A percentile compares a stretch with the other conserved stretches of the same genome.
phyloP scores from a whole-genome alignment of 2,113 vertebrate species.

The Haliaeetus leucogaster region DNA sequence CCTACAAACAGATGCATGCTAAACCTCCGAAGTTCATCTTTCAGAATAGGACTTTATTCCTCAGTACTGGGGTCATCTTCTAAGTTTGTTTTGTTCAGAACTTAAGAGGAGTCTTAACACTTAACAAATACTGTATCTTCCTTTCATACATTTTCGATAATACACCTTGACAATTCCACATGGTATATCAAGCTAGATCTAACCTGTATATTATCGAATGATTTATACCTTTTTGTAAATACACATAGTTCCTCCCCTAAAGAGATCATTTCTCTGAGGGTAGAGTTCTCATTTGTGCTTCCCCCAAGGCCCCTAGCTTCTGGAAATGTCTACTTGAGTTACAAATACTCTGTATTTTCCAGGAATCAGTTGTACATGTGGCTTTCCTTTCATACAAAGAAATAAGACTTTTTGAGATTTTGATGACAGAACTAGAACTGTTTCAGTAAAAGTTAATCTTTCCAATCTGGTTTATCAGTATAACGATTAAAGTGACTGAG shows the following conservation, averaged over 20 bases:
- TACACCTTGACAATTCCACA: background rate
- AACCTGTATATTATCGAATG: background rate
- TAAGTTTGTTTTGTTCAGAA: background rate
- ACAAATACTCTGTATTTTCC: background rate
- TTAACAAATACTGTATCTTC: background rate
- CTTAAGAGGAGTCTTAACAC: background rate
- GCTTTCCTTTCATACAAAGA: background rate
- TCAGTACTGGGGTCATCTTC: background rate
- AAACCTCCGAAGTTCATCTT: background rate
- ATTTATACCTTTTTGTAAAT: background rate
- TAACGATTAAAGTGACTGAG: background rate
- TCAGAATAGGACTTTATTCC: background rate
- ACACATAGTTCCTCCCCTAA: background rate
- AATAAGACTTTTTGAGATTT: background rate
- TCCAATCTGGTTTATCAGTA: background rate
- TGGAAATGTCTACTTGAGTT: background rate
- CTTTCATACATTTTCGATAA: background rate
- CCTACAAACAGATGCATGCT: background rate
- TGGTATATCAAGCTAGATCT: background rate
- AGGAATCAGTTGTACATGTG: background rate
- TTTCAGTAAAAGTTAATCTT: background rate
- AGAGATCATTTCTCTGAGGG: background rate
- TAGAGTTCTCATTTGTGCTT: background rate
- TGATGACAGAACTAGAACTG: background rate
- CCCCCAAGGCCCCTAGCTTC: background rate